These are phyloP conservation scores for Eulemur mongoz DNA, from an alignment of 2,797 vertebrate species.

Conservation along the genomic window DNA sequence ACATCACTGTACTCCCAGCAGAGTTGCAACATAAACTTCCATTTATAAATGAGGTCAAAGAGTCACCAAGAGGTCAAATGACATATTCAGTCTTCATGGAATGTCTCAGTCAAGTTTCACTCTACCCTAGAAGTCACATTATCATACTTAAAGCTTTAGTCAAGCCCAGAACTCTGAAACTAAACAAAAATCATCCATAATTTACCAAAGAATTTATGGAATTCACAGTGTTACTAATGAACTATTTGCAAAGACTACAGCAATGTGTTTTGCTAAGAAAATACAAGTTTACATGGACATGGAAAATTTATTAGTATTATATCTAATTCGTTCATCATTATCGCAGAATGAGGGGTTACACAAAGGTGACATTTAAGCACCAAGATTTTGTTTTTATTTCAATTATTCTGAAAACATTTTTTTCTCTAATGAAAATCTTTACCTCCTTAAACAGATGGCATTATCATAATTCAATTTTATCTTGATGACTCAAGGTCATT, in stretches of 20 bases:
- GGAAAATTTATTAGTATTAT: not conserved
- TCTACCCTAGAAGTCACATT: not conserved
- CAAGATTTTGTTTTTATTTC: constrained; percentile 42
- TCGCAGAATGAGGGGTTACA: not conserved
- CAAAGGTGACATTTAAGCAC: not conserved
- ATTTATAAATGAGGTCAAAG: constrained; percentile 55
- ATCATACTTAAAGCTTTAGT: not conserved
- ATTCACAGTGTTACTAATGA: not conserved
- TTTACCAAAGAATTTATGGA: constrained; percentile 30
- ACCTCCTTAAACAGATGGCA: not conserved
- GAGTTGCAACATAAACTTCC: constrained; percentile 33
- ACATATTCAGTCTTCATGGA: not conserved
- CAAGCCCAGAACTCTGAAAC: not conserved
- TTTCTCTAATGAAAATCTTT: constrained; percentile 27
- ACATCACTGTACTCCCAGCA: not conserved
- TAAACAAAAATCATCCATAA: not conserved
- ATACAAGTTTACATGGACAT: not conserved
- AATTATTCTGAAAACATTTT: not conserved
- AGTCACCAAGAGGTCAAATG: constrained; percentile 64
- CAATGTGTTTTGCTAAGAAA: constrained; percentile 49
- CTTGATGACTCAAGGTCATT: not conserved
- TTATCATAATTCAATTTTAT: constrained; percentile 45
- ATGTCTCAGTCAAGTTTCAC: not conserved
- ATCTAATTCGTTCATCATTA: constrained; percentile 22
- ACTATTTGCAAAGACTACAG: constrained; percentile 21